Evolutionary conservation across 2,113 vertebrate species (phyloP).

Genomic region (Mionectes macconnelli): DNA sequence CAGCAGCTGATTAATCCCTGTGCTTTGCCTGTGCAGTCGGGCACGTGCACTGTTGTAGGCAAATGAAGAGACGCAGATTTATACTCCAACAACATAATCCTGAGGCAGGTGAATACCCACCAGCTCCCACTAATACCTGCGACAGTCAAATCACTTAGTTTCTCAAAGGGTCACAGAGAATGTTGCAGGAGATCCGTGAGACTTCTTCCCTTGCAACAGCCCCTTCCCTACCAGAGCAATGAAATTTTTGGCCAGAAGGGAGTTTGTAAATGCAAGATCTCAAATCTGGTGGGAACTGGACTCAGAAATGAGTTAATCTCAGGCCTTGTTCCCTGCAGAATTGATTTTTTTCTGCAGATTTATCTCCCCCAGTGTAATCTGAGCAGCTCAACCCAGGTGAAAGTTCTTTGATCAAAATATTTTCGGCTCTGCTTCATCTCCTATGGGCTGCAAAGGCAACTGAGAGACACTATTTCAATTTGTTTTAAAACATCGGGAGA

Average conservation of each 20-base stretch:
- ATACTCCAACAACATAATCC: background rate
- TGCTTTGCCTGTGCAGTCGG: rapidly evolving
- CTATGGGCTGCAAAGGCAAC: background rate
- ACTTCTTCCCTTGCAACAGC: background rate
- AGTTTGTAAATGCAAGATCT: background rate
- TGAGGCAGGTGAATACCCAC: background rate
- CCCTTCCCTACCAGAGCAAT: background rate
- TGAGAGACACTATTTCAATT: background rate
- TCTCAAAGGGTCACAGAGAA: background rate
- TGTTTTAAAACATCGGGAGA: background rate
- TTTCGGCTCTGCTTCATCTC: rapidly evolving
- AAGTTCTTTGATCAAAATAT: background rate
- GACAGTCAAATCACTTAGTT: background rate
- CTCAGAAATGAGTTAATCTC: background rate
- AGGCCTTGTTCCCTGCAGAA: background rate
- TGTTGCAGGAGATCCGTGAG: background rate
- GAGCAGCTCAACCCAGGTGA: background rate
- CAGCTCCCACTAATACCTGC: background rate
- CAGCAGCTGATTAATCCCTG: background rate
- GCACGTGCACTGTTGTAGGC: background rate
- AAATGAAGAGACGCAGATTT: background rate
- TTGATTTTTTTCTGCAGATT: background rate
- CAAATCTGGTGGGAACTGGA: background rate
- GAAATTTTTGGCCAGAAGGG: background rate
- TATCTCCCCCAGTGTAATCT: background rate